Evolutionary conservation across 1,140 invertebrate species (phyloP).

Genomic region (Formica exsecta): DNA sequence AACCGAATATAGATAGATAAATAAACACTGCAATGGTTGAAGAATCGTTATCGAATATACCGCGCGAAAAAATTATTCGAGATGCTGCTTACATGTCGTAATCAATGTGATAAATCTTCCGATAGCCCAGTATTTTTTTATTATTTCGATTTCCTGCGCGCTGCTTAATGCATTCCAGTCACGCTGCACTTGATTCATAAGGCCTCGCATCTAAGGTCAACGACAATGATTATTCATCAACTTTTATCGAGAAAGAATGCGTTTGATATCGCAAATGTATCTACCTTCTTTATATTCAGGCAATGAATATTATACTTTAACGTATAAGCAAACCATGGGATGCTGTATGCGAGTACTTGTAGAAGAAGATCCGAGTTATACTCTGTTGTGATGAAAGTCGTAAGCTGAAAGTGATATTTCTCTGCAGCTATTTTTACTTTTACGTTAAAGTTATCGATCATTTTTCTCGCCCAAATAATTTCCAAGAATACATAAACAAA

Average conservation of each 20-base stretch:
- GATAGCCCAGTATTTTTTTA: slow-evolving; percentile 29
- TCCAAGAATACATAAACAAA: background rate
- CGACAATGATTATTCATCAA: slow-evolving; percentile 4
- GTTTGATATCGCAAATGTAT: background rate
- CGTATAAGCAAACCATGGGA: background rate
- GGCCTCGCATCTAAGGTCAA: background rate
- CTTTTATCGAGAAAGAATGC: background rate
- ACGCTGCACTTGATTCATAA: slow-evolving; percentile 16
- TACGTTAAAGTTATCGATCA: background rate
- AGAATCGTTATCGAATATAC: background rate
- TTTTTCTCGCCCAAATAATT: background rate
- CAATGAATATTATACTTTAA: slow-evolving; percentile 31
- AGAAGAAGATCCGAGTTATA: slow-evolving; percentile 27
- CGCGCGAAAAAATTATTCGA: background rate
- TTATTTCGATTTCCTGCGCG: slow-evolving; percentile 40
- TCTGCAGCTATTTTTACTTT: background rate
- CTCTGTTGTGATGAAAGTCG: slow-evolving; percentile 9
- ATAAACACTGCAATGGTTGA: slow-evolving; percentile 15
- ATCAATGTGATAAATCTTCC: slow-evolving; percentile 23
- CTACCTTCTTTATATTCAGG: slow-evolving; percentile 28
- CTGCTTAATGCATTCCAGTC: slow-evolving; percentile 34
- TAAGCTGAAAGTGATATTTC: slow-evolving; percentile 36
- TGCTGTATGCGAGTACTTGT: slow-evolving; percentile 8
- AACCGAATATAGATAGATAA: background rate
- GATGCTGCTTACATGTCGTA: background rate